Conservation (phyloP, 2,797 vertebrate species). For the Potorous gilbertii region DNA sequence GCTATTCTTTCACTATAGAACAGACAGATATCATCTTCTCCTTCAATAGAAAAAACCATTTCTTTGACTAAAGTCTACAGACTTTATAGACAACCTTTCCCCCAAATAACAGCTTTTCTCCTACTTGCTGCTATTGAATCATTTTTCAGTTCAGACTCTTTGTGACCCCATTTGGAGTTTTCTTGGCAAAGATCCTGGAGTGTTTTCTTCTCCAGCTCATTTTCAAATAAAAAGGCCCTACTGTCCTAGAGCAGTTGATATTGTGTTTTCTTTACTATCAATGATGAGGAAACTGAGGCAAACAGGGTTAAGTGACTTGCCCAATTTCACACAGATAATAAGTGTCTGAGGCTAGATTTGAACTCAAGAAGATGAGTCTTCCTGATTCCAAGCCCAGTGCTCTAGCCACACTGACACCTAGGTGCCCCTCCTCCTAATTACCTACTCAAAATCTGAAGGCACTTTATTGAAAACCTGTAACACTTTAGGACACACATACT, state of each 20-base stretch:
- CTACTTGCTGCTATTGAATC: background rate
- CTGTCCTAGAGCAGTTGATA: too few relatives aligned
- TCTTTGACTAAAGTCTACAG: background rate
- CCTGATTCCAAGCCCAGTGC: background rate
- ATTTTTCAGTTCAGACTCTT: background rate
- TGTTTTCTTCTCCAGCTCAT: background rate
- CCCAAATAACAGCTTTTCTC: constrained; percentile 27
- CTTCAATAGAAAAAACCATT: constrained; percentile 22
- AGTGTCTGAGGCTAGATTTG: background rate
- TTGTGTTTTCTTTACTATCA: too few relatives aligned
- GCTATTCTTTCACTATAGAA: constrained; percentile 56
- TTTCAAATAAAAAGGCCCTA: background rate
- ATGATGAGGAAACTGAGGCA: background rate
- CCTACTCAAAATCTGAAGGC: constrained; percentile 57
- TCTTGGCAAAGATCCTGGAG: background rate
- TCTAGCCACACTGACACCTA: background rate
- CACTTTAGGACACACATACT: constrained; percentile 46
- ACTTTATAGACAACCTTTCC: background rate
- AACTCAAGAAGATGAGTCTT: background rate
- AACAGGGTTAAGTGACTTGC: background rate
- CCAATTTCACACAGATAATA: background rate
- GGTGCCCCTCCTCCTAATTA: background rate
- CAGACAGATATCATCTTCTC: constrained; percentile 52
- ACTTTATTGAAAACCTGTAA: constrained; percentile 58
- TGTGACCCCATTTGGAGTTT: background rate